Conservation (phyloP, 2,888 invertebrate genomes). For the Erpobdella octoculata region DNA sequence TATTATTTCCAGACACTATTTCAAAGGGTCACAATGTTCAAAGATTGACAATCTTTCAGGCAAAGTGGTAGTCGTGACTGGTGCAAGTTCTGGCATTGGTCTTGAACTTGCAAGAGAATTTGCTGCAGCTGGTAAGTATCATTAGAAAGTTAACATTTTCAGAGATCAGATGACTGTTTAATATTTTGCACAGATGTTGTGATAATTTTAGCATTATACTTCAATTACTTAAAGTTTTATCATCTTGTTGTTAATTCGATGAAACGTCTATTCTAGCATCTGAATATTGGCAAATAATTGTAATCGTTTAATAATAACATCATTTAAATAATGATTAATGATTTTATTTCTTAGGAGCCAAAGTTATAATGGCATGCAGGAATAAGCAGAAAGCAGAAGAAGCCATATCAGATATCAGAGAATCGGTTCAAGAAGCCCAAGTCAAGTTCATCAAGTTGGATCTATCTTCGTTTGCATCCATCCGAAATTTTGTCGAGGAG, state of each 20-base stretch:
- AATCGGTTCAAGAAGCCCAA: slow-evolving; percentile 40
- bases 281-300: too few relatives aligned
- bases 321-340: background rate
- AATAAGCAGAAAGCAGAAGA: slow-evolving; percentile 41
- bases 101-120: slow-evolving; percentile 44
- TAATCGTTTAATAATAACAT: too few relatives aligned
- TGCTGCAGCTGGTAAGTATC: slow-evolving; percentile 44
- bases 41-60: slow-evolving; percentile 42
- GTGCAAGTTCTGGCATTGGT: slow-evolving; percentile 47
- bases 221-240: background rate
- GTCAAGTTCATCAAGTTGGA: slow-evolving; percentile 44
- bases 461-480: slow-evolving; percentile 46
- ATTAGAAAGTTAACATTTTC: background rate
- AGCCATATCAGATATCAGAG: slow-evolving; percentile 39
- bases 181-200: background rate
- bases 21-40: slow-evolving; percentile 46
- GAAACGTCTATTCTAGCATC: too few relatives aligned
- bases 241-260: background rate
- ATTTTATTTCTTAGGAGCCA: slow-evolving; percentile 53
- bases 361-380: slow-evolving; percentile 46
- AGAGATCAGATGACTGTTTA: background rate
- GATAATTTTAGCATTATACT: background rate
- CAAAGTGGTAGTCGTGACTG: slow-evolving; percentile 45
- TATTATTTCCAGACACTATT: slow-evolving; percentile 42
- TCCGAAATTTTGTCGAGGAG: slow-evolving; percentile 46